A percentile compares a stretch with the other conserved stretches of the same genome.
phyloP scores from a whole-genome alignment of 35 echinoderm and acorn worm species.

The Apostichopus japonicus region DNA sequence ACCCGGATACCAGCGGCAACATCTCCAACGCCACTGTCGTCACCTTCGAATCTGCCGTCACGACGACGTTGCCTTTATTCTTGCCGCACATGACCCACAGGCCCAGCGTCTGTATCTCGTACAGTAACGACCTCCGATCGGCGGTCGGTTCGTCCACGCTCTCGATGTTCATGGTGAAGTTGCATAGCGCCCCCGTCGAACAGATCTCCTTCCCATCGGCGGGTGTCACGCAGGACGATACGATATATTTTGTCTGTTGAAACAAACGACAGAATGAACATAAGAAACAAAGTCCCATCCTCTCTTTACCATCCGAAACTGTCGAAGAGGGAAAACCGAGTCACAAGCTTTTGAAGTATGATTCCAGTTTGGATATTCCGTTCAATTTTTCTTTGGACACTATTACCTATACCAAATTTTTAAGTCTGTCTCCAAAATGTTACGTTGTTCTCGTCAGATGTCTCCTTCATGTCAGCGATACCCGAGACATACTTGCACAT shows the following conservation, averaged over 20 bases:
- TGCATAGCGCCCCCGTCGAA: slow-evolving; percentile 82
- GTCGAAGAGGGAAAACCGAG: too few species aligned
- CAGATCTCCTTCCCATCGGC: slow-evolving; percentile 71
- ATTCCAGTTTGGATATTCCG: neutral
- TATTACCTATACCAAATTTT: too few species aligned
- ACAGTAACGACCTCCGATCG: slow-evolving; percentile 63
- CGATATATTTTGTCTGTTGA: slow-evolving; percentile 80
- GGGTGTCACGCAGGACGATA: slow-evolving; percentile 77
- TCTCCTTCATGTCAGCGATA: too few species aligned
- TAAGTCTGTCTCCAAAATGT: too few species aligned
- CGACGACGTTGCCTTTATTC: slow-evolving; percentile 73
- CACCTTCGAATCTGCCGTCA: slow-evolving; percentile 60
- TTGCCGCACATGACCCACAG: slow-evolving; percentile 96
- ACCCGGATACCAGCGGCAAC: slow-evolving; percentile 85
- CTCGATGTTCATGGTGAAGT: slow-evolving; percentile 73
- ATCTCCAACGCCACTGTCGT: slow-evolving; percentile 80
- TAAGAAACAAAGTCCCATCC: too few species aligned
- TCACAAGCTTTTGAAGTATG: too few species aligned
- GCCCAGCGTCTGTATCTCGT: slow-evolving; percentile 80
- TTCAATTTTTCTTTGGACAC: too few species aligned
- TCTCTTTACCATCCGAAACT: too few species aligned
- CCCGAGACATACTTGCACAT: too few species aligned
- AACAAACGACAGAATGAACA: neutral
- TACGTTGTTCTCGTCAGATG: too few species aligned
- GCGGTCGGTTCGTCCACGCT: neutral